Conservation (phyloP, 1,140 invertebrate genomes). For the Leptonema lineaticorne region DNA sequence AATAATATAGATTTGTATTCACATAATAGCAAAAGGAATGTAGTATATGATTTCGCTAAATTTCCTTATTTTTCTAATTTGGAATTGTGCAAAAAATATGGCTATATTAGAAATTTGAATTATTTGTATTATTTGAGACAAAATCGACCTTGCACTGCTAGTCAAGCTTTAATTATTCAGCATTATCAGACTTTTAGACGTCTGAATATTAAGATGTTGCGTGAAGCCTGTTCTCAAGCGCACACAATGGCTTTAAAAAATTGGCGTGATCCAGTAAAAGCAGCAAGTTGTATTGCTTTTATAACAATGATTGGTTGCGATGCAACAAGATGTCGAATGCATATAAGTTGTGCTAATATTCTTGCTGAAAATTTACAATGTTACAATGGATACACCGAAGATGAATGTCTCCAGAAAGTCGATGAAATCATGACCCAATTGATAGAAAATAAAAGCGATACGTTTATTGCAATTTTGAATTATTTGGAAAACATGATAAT, state of each 20-base stretch:
- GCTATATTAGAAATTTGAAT: slow-evolving; percentile 61
- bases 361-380: slow-evolving; percentile 48
- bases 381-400: slow-evolving; percentile 44
- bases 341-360: slow-evolving; percentile 58
- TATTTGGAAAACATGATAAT: slow-evolving; percentile 47
- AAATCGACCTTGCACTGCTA: slow-evolving; percentile 64
- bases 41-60: slow-evolving; percentile 33
- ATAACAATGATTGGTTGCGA: slow-evolving; percentile 63
- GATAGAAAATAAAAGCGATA: slow-evolving; percentile 49
- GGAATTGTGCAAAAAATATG: slow-evolving; percentile 59
- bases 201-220: slow-evolving; percentile 52
- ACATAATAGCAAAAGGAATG: neutral
- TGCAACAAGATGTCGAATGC: slow-evolving; percentile 60
- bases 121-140: slow-evolving; percentile 67
- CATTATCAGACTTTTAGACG: slow-evolving; percentile 54
- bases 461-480: slow-evolving; percentile 48
- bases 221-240: slow-evolving; percentile 58
- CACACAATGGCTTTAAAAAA: slow-evolving; percentile 61
- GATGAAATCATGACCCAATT: slow-evolving; percentile 50
- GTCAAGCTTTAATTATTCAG: slow-evolving; percentile 54
- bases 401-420: slow-evolving; percentile 48
- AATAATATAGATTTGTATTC: neutral
- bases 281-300: slow-evolving; percentile 62
- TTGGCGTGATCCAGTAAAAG: slow-evolving; percentile 57
- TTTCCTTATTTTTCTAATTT: slow-evolving; percentile 61